A percentile compares a stretch with the other conserved stretches of the same genome.
These are phyloP conservation scores for Umimayanthus kanabou DNA, from an alignment of 92 coral and sea anemone species.

Conservation along the genomic window DNA sequence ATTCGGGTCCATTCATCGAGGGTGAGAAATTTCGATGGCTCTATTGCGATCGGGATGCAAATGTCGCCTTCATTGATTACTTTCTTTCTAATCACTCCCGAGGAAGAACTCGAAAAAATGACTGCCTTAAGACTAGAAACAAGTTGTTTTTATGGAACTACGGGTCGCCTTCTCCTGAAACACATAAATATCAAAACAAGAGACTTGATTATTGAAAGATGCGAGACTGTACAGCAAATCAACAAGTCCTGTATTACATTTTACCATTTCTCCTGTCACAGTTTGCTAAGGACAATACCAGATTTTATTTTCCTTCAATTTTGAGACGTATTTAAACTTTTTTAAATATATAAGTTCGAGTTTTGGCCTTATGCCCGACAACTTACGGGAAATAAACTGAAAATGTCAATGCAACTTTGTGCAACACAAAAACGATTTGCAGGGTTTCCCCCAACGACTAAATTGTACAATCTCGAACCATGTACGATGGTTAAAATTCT, in stretches of 20 bases:
- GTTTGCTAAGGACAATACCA: background rate
- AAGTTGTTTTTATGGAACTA: background rate
- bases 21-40: background rate
- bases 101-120: too few species aligned
- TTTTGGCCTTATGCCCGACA: too few species aligned
- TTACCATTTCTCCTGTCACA: background rate
- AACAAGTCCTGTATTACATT: background rate
- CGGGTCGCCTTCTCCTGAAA: conserved; percentile 18
- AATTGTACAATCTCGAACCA: too few species aligned
- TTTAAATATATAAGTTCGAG: background rate
- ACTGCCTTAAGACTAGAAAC: background rate
- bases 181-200: conserved; percentile 36
- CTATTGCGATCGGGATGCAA: background rate
- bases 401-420: background rate
- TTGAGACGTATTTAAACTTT: background rate
- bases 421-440: background rate
- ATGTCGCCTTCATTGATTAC: background rate
- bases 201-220: background rate
- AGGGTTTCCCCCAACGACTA: conserved; percentile 20
- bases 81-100: background rate
- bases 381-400: background rate
- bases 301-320: background rate
- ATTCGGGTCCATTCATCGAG: background rate
- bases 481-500: background rate
- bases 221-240: background rate